Evolutionary conservation across 2,113 vertebrate species (phyloP).

Genomic region (Crocuta crocuta): DNA sequence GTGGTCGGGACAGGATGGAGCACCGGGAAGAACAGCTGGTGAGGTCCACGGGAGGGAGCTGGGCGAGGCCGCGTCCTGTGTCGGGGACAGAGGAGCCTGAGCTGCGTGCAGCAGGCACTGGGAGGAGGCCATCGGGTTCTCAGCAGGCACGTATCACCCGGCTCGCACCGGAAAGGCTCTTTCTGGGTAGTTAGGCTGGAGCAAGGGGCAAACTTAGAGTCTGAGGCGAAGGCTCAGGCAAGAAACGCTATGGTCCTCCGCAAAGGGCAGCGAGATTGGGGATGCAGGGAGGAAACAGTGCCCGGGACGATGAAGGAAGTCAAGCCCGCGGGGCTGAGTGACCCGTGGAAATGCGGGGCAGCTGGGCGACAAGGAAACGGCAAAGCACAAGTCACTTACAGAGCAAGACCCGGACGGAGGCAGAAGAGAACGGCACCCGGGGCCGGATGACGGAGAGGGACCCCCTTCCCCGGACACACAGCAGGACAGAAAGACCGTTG

Average conservation of each 20-base stretch:
- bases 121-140: not conserved
- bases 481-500: fast-evolving
- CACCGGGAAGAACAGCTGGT: not conserved
- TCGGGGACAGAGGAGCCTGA: fast-evolving
- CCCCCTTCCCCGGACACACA: fast-evolving
- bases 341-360: fast-evolving
- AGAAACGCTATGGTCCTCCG: not conserved
- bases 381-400: too few species aligned
- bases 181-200: not conserved
- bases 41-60: not conserved
- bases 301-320: not conserved
- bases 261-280: not conserved
- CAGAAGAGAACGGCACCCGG: not conserved
- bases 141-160: too few species aligned
- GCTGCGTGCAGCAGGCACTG: not conserved
- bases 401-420: not conserved
- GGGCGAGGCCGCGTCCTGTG: fast-evolving
- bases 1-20: not conserved
- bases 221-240: not conserved
- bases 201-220: not conserved
- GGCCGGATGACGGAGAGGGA: not conserved
- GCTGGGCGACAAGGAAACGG: not conserved
- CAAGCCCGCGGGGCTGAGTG: not conserved
- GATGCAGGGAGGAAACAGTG: not conserved
- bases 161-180: not conserved